Conservation (phyloP, 1,140 invertebrate species). For the Zaprionus kolodkinae region DNA sequence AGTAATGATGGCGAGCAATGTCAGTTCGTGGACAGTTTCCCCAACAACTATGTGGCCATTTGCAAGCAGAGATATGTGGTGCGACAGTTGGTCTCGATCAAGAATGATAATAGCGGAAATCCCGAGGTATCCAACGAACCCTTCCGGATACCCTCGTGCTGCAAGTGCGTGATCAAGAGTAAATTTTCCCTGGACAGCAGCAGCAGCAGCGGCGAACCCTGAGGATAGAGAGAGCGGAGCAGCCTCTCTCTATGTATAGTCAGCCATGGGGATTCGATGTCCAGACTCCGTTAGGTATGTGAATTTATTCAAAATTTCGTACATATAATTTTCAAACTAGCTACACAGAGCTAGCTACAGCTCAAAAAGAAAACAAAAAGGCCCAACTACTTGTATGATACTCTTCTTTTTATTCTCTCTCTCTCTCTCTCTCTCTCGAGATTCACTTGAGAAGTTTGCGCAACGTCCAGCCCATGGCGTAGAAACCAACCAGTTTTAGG, state of each 20-base stretch:
- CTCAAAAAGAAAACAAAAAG: background rate
- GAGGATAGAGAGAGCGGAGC: background rate
- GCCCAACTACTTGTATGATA: background rate
- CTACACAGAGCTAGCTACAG: background rate
- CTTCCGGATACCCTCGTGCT: constrained; percentile 88
- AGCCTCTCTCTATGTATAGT: background rate
- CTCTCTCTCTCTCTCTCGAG: too few relatives aligned
- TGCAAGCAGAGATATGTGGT: constrained; percentile 88
- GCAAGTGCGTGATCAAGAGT: constrained; percentile 86
- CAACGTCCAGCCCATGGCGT: constrained; percentile 67
- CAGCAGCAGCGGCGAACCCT: background rate
- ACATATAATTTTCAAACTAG: constrained; percentile 50
- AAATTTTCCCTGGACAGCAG: constrained; percentile 23
- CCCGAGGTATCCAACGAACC: constrained; percentile 51
- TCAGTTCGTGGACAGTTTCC: constrained; percentile 81
- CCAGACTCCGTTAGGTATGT: constrained; percentile 36
- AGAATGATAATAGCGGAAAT: constrained; percentile 38
- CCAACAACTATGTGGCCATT: constrained; percentile 85
- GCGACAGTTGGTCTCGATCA: constrained; percentile 59
- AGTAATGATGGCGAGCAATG: constrained; percentile 65
- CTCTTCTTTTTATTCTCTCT: too few relatives aligned
- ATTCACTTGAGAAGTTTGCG: constrained; percentile 65
- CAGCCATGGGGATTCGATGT: constrained; percentile 66
- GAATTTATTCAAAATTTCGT: constrained; percentile 20
- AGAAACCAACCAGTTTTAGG: constrained; percentile 67